Evolutionary conservation across 2,797 vertebrate species (phyloP).

Genomic region (Peromyscus nudipes): DNA sequence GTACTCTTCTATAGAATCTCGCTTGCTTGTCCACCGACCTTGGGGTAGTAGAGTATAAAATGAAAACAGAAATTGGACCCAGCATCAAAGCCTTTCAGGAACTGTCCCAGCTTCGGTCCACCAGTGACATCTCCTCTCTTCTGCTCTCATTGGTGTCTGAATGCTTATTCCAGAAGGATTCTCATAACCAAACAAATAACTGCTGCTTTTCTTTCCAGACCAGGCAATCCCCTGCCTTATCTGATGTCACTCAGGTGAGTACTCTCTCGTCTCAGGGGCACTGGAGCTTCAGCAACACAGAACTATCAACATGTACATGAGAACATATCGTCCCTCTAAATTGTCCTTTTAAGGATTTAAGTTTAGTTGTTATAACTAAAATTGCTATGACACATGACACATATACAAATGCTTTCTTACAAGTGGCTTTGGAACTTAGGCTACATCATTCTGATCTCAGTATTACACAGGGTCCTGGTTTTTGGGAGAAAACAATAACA

Average conservation of each 20-base stretch:
- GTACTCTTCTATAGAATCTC: background rate
- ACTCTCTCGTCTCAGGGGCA: background rate
- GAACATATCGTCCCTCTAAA: background rate
- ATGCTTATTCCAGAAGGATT: background rate
- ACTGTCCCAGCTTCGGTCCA: background rate
- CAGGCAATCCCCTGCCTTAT: background rate
- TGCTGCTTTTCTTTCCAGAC: background rate
- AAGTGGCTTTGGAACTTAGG: constrained; percentile 23
- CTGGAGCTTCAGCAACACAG: background rate
- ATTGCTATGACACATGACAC: background rate
- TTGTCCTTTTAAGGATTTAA: background rate
- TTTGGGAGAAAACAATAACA: background rate
- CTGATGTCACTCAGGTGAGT: background rate
- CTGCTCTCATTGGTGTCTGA: background rate
- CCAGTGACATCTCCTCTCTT: too few relatives aligned
- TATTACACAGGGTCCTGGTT: background rate
- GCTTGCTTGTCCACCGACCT: background rate
- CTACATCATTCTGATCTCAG: background rate
- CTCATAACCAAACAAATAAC: background rate
- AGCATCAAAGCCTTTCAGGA: background rate
- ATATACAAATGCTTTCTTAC: background rate
- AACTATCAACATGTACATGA: background rate
- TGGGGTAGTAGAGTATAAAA: background rate
- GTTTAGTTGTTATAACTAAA: background rate
- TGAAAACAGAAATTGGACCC: background rate